phyloP scores from a whole-genome alignment of 92 coral and sea anemone genomes.

The Parazoanthus atlanticus region DNA sequence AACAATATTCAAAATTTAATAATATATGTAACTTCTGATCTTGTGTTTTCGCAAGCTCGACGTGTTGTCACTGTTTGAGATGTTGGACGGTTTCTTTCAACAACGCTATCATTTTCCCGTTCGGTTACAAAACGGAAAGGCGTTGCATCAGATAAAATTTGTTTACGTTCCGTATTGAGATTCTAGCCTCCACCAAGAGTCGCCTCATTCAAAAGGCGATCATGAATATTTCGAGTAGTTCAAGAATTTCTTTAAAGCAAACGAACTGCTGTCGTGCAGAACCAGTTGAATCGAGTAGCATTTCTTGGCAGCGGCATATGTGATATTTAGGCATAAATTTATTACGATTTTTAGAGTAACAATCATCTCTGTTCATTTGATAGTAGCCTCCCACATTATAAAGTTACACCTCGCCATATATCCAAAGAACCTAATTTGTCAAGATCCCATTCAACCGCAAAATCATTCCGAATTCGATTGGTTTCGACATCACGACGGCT shows the following conservation, averaged over 20 bases:
- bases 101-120: background rate
- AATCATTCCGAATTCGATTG: background rate
- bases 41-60: background rate
- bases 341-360: background rate
- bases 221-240: background rate
- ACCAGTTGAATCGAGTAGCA: background rate
- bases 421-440: too few relatives aligned
- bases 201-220: background rate
- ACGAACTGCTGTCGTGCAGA: too few relatives aligned
- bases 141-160: background rate
- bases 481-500: background rate
- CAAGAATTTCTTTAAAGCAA: background rate
- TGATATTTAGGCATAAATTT: too few relatives aligned
- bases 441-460: conserved; percentile 5
- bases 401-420: conserved; percentile 18
- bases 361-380: too few relatives aligned
- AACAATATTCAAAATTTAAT: conserved; percentile 1
- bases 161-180: background rate
- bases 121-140: background rate
- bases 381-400: background rate
- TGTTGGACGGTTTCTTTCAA: background rate
- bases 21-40: background rate
- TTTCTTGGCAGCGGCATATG: background rate
- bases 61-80: background rate
- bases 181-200: background rate